Percentiles rank a stretch among this genome's conserved stretches.
These are phyloP conservation scores for Tolypeutes matacus DNA, from an alignment of 2,797 vertebrate species.

Conservation along the genomic window DNA sequence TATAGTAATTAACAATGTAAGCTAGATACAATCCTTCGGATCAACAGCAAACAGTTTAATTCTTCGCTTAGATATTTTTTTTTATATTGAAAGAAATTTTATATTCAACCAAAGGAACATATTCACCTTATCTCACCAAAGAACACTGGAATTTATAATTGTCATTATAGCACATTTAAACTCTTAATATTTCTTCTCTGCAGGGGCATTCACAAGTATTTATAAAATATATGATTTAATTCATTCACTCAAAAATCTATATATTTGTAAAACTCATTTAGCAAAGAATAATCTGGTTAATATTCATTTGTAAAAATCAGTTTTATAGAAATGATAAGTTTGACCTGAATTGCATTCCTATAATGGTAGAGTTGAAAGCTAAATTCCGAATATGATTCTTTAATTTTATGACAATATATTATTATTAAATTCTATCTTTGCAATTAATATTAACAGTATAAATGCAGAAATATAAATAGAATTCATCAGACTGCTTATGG, in stretches of 20 bases:
- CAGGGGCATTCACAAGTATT: neutral
- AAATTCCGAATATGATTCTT: conserved; percentile 21
- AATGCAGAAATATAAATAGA: neutral
- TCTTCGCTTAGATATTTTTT: neutral
- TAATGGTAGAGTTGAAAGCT: neutral
- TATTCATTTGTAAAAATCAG: conserved; percentile 29
- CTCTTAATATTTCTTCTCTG: conserved; percentile 7
- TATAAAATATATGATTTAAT: conserved; percentile 15
- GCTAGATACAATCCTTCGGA: neutral
- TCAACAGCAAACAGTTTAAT: neutral
- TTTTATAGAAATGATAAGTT: conserved; percentile 26
- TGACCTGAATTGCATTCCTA: neutral
- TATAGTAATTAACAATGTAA: neutral
- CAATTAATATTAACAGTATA: neutral
- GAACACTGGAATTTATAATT: neutral
- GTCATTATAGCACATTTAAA: neutral
- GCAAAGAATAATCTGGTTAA: conserved; percentile 29
- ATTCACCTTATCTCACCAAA: conserved; percentile 8
- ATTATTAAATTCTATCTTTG: neutral
- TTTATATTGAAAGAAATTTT: conserved; percentile 22
- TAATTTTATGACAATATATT: neutral
- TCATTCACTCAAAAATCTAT: neutral
- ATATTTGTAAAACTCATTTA: conserved; percentile 48
- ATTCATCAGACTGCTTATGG: neutral
- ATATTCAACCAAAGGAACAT: neutral